Evolutionary conservation across 2,888 invertebrate species (phyloP), one percentile per base, ranked within the genome.

Genomic region (Xylota sylvarum): DNA sequence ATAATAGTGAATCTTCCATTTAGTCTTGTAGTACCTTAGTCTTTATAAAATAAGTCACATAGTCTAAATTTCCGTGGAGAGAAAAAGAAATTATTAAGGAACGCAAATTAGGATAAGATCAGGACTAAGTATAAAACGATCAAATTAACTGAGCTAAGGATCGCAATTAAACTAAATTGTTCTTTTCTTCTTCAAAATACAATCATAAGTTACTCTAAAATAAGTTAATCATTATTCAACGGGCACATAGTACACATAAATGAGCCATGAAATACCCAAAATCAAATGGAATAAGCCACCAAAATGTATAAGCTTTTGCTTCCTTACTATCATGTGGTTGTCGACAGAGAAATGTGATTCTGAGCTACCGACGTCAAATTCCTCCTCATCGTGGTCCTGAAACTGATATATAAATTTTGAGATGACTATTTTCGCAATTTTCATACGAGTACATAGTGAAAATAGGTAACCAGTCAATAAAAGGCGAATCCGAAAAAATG

Each of bases 321-420:
- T 50, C 43, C 58, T 78, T 78, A 78, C 78, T 46, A 32, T 60
- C 62, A 62, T 55, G 9, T 62, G 60, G 5, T 4, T 17, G 14
- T 37, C 37, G 12, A 37, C 10, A 37, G 52, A 35, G 17, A 35
- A 14, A 62, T 35, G 12, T 43, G 46, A 35, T 27, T 60, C 52
- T 19, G 37, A 23, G 40, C 32, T 23, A 55, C 32, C 35, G 23
- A 50, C 27, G 14, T 74, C 74, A 35, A 7, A 35, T 7, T 58
- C 77, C 4, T 70, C 78, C 9, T 60, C 60, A 35, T 69, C 62
- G 12, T 62, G 62, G 14, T 69, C 62, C 78, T 78, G 69, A 62
- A 78, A 78, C 78, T 78, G 67, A 69, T 77, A 77, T 17, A 60
- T 40, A 60, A 37, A 37, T 10, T 64, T 46, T 65, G 19, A 35